A percentile compares a stretch with the other conserved stretches of the same genome.
Conservation (phyloP, 1,140 invertebrate species). For the Bradysia coprophila region DNA sequence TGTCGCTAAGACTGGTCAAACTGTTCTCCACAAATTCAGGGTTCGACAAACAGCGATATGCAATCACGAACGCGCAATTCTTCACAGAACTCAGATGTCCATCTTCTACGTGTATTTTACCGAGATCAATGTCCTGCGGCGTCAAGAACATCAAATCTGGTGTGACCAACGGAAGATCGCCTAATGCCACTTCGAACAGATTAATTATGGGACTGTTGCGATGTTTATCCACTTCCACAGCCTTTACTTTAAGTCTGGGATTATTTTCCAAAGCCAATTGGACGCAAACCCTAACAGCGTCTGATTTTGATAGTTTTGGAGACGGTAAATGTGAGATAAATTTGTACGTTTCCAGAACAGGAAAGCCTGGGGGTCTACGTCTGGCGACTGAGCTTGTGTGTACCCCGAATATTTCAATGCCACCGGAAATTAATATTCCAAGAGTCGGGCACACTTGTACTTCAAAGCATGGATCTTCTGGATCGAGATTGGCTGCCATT, state of each 20-base stretch:
- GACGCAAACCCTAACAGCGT: conserved; percentile 19
- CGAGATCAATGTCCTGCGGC: conserved; percentile 27
- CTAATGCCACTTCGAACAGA: conserved; percentile 31
- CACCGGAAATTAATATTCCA: conserved; percentile 41
- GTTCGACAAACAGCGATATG: conserved; percentile 24
- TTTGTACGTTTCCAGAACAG: conserved; percentile 51
- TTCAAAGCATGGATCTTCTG: conserved; percentile 18
- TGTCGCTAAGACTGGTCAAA: conserved; percentile 53
- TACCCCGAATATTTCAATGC: conserved; percentile 64
- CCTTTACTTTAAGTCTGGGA: conserved; percentile 43
- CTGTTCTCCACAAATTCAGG: conserved; percentile 19
- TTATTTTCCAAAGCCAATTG: conserved; percentile 69
- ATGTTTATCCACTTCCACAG: conserved; percentile 32
- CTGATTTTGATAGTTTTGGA: conserved; percentile 17
- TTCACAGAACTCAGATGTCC: conserved; percentile 35
- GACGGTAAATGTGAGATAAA: conserved; percentile 60
- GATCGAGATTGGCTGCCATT: conserved; percentile 17
- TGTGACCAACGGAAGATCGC: conserved; percentile 35
- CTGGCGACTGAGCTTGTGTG: conserved; percentile 61
- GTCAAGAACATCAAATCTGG: conserved; percentile 25
- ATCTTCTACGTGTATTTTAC: conserved; percentile 35
- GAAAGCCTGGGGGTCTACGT: conserved; percentile 36
- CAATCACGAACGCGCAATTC: conserved; percentile 34
- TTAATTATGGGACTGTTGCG: conserved; percentile 26
- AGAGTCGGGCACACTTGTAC: conserved; percentile 15